Percentiles rank a stretch among this genome's conserved stretches.
Evolutionary conservation across 2,888 invertebrate genomes (phyloP).

Genomic region (Apamea monoglypha): DNA sequence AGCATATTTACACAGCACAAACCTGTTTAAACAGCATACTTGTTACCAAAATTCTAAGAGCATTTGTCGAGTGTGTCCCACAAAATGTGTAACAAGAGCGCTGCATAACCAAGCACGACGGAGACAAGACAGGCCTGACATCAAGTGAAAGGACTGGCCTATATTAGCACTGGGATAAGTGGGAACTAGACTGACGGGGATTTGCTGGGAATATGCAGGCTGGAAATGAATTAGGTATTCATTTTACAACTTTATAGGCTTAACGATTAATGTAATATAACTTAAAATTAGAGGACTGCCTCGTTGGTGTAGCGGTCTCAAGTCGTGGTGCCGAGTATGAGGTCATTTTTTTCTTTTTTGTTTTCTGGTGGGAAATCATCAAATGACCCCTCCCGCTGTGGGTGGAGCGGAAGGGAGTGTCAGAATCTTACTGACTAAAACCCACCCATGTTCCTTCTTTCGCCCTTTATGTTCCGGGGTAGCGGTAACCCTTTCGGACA

Average conservation of each 20-base stretch:
- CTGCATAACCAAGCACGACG: conserved; percentile 5
- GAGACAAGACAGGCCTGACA: conserved; percentile 41
- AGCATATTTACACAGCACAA: not conserved
- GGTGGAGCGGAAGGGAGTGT: too few relatives aligned
- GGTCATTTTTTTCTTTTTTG: too few relatives aligned
- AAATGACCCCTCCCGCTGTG: too few relatives aligned
- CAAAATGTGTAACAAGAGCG: conserved; percentile 36
- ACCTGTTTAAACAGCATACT: not conserved
- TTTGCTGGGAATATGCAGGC: not conserved
- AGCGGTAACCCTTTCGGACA: too few relatives aligned
- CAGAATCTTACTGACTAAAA: too few relatives aligned
- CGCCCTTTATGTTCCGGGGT: too few relatives aligned
- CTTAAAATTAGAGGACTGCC: too few relatives aligned
- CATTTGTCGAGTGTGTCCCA: conserved; percentile 16
- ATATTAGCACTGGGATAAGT: conserved; percentile 37
- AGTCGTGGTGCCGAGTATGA: too few relatives aligned
- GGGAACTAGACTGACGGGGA: conserved; percentile 5
- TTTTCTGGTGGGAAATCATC: too few relatives aligned
- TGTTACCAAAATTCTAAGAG: conserved; percentile 21
- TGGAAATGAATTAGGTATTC: conserved; percentile 5
- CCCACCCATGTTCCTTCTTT: too few relatives aligned
- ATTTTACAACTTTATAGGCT: not conserved
- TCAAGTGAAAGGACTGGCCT: conserved; percentile 36
- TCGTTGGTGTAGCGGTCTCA: too few relatives aligned
- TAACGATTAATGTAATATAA: not conserved